phyloP scores from a whole-genome alignment of 2,888 invertebrate genomes.

The Drosophila aldrichi region DNA sequence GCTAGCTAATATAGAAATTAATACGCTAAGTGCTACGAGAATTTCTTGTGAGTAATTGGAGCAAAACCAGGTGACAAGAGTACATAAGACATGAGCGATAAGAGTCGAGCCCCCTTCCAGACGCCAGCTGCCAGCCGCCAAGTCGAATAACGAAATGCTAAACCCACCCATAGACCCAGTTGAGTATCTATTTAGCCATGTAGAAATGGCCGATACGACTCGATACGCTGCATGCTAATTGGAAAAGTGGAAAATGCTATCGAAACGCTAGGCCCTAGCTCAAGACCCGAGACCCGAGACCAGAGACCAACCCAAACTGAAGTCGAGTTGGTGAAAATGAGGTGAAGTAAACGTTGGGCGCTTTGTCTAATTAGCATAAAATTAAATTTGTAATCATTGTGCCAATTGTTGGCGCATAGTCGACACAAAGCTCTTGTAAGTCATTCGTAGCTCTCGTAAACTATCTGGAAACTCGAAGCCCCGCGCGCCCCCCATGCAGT shows the following conservation, averaged over 20 bases:
- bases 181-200: slow-evolving; percentile 30
- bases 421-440: slow-evolving; percentile 28
- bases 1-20: slow-evolving; percentile 48
- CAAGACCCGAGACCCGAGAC: slow-evolving; percentile 3
- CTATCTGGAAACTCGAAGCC: slow-evolving; percentile 43
- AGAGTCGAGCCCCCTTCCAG: slow-evolving; percentile 9
- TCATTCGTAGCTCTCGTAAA: slow-evolving; percentile 31
- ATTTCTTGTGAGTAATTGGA: slow-evolving; percentile 67
- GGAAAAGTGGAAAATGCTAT: slow-evolving; percentile 50
- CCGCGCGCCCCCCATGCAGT: neutral
- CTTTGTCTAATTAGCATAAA: slow-evolving; percentile 68
- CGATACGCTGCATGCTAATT: slow-evolving; percentile 66
- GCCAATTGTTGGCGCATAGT: slow-evolving; percentile 58
- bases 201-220: slow-evolving; percentile 36
- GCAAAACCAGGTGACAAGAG: slow-evolving; percentile 59
- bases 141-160: slow-evolving; percentile 1
- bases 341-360: slow-evolving; percentile 41
- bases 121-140: neutral
- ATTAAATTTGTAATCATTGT: slow-evolving; percentile 75
- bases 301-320: slow-evolving; percentile 11
- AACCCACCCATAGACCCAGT: slow-evolving; percentile 25
- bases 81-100: slow-evolving; percentile 23
- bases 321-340: slow-evolving; percentile 20
- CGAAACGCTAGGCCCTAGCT: neutral
- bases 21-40: slow-evolving; percentile 47